Percentiles rank a stretch among this genome's conserved stretches.
Evolutionary conservation across 2,797 vertebrate genomes (phyloP).

Genomic region (Accipiter minullus): DNA sequence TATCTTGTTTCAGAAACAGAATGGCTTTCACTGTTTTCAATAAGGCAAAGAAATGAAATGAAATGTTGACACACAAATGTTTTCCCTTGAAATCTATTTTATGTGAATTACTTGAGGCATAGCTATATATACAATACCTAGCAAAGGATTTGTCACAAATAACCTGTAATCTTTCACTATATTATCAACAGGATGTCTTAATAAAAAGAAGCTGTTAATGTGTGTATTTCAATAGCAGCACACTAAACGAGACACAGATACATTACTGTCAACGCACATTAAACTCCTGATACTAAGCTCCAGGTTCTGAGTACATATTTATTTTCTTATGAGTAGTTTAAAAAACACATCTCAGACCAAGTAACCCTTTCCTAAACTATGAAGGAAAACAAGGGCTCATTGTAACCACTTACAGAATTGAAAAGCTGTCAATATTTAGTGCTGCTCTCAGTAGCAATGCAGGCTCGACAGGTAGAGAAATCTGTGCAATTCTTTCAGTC

Average conservation of each 20-base stretch:
- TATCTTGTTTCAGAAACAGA: conserved; percentile 22
- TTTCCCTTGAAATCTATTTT: conserved; percentile 40
- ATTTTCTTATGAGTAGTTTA: not conserved
- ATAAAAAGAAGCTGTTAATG: not conserved
- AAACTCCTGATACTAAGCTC: not conserved
- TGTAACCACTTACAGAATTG: not conserved
- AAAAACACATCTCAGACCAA: not conserved
- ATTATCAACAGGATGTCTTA: not conserved
- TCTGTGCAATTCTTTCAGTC: not conserved
- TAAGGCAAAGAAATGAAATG: not conserved
- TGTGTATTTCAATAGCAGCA: not conserved
- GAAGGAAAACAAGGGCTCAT: not conserved
- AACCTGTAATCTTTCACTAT: not conserved
- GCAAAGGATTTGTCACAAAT: conserved; percentile 3
- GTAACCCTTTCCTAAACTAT: not conserved
- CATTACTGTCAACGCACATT: not conserved
- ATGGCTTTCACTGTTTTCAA: not conserved
- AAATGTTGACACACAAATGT: not conserved
- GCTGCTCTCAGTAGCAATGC: not conserved
- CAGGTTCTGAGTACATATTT: not conserved
- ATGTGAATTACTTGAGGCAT: not conserved
- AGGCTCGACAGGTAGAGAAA: not conserved
- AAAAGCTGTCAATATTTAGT: not conserved
- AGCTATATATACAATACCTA: not conserved
- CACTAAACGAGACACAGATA: not conserved